Evolutionary conservation across 2,113 vertebrate genomes (phyloP), one percentile per base, ranked within the genome.

Genomic region (Oenanthe oenanthe): DNA sequence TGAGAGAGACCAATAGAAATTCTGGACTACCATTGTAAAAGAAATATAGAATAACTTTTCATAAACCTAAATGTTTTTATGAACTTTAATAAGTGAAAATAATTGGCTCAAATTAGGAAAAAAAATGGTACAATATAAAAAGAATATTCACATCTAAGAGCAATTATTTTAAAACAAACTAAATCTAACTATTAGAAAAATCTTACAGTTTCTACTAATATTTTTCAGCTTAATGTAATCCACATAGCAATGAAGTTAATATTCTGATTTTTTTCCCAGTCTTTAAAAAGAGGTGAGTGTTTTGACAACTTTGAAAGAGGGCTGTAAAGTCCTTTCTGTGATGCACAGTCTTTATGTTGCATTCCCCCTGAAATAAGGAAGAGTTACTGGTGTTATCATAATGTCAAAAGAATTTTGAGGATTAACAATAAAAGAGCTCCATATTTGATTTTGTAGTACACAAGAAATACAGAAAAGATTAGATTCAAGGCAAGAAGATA

Each of bases 391-490:
- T 82, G 72, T 95, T 90, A 86, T 31, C 72, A 72, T 68, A 92
- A 92, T 51, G 61, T 71, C 81, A 73, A 54, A 54, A 57, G 66
- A 96, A 88, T 89, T 85, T 67, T 83, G 71, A 80, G 61, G 94
- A 96, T 96, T 96, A 97, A 90, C 86, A 91, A 89, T 73, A 95
- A 93, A 95, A 96, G 88, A 94, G 74, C 91, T 95, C 79, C 65
- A 78, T 16, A 90, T 93, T 97, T 96, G 96, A 89, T 96, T 96
- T 89, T 94, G 91, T 86, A 92, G 38, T 89, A 94, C 84, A 95
- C 15, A 91, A 73, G 68, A 98, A 97, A 97, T 96, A 96, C 84
- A 93, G 73, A 57, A 95, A 95, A 96, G 98, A 98, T 98, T 98
- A 98, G 91, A 92, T 81, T 70, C 86, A 87, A 95, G 73, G 85